Evolutionary conservation across 2,888 invertebrate species (phyloP).

Genomic region (Marasmarcha lunaedactyla): DNA sequence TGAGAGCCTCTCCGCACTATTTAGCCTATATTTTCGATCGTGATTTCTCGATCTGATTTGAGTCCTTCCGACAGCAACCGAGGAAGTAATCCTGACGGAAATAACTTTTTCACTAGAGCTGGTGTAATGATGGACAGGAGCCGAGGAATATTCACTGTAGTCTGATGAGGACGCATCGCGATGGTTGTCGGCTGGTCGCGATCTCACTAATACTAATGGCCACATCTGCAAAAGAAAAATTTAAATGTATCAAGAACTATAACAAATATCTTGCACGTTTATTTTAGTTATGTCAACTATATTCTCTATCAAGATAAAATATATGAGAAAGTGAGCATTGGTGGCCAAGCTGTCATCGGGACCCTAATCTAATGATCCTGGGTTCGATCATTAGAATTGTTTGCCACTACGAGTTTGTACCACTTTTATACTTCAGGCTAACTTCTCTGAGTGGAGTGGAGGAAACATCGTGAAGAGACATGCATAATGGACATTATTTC

Average conservation of each 20-base stretch:
- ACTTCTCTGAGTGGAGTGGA: too few species aligned
- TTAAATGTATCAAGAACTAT: not conserved
- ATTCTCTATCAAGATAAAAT: too few species aligned
- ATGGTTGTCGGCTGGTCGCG: conserved; percentile 29
- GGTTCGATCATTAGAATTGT: too few species aligned
- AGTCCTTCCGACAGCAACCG: conserved; percentile 69
- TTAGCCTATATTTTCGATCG: conserved; percentile 5
- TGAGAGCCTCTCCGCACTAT: not conserved
- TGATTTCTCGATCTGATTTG: conserved; percentile 24
- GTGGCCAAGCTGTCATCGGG: too few species aligned
- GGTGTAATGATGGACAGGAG: conserved; percentile 22
- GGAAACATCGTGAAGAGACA: too few species aligned
- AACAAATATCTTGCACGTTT: not conserved
- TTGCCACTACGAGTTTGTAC: too few species aligned
- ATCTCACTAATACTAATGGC: conserved; percentile 32
- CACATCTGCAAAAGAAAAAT: conserved; percentile 40
- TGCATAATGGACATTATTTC: too few species aligned
- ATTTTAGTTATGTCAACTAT: too few species aligned
- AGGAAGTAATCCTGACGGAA: conserved; percentile 71
- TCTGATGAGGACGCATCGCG: conserved; percentile 11
- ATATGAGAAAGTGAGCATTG: too few species aligned
- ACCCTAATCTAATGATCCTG: too few species aligned
- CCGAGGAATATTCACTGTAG: conserved; percentile 19
- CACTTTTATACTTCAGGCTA: too few species aligned
- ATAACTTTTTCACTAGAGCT: conserved; percentile 52